Conservation (phyloP, 2,888 invertebrate genomes). For the Netelia inedita region DNA sequence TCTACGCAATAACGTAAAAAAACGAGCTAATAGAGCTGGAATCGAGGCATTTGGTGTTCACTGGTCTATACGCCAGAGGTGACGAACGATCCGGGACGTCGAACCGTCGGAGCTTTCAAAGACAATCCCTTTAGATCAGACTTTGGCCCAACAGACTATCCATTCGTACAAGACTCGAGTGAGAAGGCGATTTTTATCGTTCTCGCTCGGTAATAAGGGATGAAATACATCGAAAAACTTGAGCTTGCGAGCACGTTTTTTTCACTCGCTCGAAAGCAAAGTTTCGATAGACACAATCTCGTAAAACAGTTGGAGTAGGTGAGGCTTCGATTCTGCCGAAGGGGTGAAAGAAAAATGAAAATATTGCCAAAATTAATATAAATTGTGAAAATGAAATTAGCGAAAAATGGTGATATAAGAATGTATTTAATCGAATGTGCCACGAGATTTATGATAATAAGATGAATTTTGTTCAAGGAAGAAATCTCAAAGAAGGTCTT, state of each 20-base stretch:
- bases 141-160: background rate
- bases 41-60: constrained; percentile 7
- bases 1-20: background rate
- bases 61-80: constrained; percentile 14
- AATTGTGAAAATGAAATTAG: background rate
- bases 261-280: background rate
- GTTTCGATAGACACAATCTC: background rate
- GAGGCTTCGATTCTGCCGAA: background rate
- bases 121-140: constrained; percentile 25
- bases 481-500: no score
- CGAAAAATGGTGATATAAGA: no score
- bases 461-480: no score
- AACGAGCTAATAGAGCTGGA: constrained; percentile 44
- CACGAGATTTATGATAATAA: no score
- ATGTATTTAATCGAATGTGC: no score
- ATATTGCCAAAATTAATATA: background rate
- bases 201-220: background rate
- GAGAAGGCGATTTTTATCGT: constrained; percentile 3
- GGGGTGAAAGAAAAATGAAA: no score
- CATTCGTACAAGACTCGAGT: background rate
- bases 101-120: constrained; percentile 1
- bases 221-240: background rate
- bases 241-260: background rate
- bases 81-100: constrained; percentile 12
- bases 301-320: background rate